Conservation (phyloP, 2,888 invertebrate genomes). For the Epinotia demarniana region DNA sequence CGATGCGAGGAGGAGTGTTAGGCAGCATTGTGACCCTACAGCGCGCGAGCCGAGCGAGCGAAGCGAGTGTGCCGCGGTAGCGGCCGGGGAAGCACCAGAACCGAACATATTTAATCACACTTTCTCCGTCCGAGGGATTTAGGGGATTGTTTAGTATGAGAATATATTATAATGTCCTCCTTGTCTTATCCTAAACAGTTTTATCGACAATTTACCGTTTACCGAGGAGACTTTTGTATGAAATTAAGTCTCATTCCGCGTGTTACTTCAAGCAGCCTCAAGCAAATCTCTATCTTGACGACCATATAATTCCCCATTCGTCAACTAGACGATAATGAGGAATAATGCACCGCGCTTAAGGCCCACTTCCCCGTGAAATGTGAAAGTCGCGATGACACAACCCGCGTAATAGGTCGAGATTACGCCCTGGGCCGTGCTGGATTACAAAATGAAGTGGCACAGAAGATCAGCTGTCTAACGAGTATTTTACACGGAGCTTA, state of each 20-base stretch:
- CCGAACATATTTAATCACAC: too few relatives aligned
- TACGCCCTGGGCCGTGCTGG: slow-evolving; percentile 49
- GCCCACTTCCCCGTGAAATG: slow-evolving; percentile 59
- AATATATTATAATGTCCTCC: too few relatives aligned
- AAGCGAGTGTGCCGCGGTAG: too few relatives aligned
- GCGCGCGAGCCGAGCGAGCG: too few relatives aligned
- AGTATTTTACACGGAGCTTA: neutral
- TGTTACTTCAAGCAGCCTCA: neutral
- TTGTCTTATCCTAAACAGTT: too few relatives aligned
- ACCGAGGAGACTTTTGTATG: too few relatives aligned
- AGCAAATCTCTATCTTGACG: neutral
- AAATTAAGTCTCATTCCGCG: neutral
- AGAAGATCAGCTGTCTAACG: slow-evolving; percentile 1
- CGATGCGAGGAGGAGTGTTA: too few relatives aligned
- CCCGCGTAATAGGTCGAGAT: slow-evolving; percentile 71
- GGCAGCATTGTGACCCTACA: too few relatives aligned
- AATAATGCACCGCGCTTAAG: slow-evolving; percentile 45
- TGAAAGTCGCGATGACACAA: slow-evolving; percentile 76
- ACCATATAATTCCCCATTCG: slow-evolving; percentile 18
- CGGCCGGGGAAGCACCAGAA: too few relatives aligned
- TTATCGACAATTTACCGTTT: too few relatives aligned
- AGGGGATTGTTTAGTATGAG: too few relatives aligned
- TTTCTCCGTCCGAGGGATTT: too few relatives aligned
- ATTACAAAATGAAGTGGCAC: slow-evolving; percentile 14
- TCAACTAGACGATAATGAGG: slow-evolving; percentile 20